Evolutionary conservation across 2,888 invertebrate genomes (phyloP).

Genomic region (Antheraea yamamai): DNA sequence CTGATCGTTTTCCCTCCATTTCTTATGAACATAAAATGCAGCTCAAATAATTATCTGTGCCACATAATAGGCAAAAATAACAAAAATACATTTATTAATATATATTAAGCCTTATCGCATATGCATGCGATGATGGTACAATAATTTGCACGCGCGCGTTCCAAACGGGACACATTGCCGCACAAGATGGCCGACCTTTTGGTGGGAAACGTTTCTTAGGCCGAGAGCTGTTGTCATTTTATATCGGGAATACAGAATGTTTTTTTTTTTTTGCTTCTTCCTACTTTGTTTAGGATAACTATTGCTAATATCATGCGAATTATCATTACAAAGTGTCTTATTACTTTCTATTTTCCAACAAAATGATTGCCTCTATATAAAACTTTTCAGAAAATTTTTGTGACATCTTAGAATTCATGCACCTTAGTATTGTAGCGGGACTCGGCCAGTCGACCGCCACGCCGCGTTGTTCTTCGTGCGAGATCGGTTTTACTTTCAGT

Average conservation of each 20-base stretch:
- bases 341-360: too few relatives aligned
- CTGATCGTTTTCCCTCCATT: not conserved
- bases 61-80: slow-evolving; percentile 36
- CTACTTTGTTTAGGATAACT: too few relatives aligned
- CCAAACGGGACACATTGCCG: slow-evolving; percentile 54
- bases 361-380: too few relatives aligned
- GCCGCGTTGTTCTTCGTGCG: too few relatives aligned
- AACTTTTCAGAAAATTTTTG: too few relatives aligned
- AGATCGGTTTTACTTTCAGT: too few relatives aligned
- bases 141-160: slow-evolving; percentile 78
- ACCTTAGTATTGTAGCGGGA: too few relatives aligned
- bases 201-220: slow-evolving; percentile 64
- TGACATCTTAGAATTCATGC: too few relatives aligned
- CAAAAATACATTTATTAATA: slow-evolving; percentile 69
- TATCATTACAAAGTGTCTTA: too few relatives aligned
- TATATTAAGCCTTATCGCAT: slow-evolving; percentile 80
- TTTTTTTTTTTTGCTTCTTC: not conserved
- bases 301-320: too few relatives aligned
- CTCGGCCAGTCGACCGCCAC: too few relatives aligned
- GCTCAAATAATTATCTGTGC: not conserved
- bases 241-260: not conserved
- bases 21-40: not conserved
- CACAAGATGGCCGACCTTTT: slow-evolving; percentile 66
- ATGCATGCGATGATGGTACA: slow-evolving; percentile 69
- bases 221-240: slow-evolving; percentile 16